phyloP scores from a whole-genome alignment of 2,888 invertebrate species.

The Xestia c-nigrum region DNA sequence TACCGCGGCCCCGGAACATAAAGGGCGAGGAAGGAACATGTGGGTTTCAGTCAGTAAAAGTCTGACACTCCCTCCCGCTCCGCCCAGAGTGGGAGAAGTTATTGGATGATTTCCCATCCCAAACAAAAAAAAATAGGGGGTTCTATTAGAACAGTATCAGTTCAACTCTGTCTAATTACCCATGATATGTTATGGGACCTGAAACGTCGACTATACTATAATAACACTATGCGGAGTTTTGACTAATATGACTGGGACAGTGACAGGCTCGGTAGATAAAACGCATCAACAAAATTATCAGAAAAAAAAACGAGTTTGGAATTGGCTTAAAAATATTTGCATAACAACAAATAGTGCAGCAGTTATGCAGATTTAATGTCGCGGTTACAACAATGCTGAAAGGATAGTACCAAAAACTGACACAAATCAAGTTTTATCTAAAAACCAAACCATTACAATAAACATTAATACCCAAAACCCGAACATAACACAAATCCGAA shows the following conservation, averaged over 20 bases:
- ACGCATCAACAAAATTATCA: background rate
- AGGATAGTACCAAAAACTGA: constrained; percentile 4
- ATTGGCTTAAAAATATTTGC: background rate
- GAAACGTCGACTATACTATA: background rate
- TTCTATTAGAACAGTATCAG: too few species aligned
- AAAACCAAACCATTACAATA: constrained; percentile 28
- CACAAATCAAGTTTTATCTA: constrained; percentile 47
- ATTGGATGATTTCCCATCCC: too few species aligned
- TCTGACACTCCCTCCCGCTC: too few species aligned
- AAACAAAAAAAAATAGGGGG: too few species aligned
- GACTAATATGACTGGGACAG: background rate
- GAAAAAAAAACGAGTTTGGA: background rate
- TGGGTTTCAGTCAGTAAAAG: too few species aligned
- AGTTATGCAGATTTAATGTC: background rate
- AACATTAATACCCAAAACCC: constrained; percentile 40
- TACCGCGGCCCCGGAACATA: too few species aligned
- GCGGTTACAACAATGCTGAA: background rate
- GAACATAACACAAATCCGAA: constrained; percentile 43
- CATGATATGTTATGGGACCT: background rate
- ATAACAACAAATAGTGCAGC: background rate
- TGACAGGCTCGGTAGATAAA: background rate
- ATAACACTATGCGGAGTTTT: background rate
- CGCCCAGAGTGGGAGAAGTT: too few species aligned
- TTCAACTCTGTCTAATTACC: background rate
- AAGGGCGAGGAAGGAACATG: too few species aligned